Percentiles rank a stretch among this genome's conserved stretches.
These are phyloP conservation scores for Ceratina australensis DNA, from an alignment of 1,140 invertebrate genomes.

Conservation along the genomic window DNA sequence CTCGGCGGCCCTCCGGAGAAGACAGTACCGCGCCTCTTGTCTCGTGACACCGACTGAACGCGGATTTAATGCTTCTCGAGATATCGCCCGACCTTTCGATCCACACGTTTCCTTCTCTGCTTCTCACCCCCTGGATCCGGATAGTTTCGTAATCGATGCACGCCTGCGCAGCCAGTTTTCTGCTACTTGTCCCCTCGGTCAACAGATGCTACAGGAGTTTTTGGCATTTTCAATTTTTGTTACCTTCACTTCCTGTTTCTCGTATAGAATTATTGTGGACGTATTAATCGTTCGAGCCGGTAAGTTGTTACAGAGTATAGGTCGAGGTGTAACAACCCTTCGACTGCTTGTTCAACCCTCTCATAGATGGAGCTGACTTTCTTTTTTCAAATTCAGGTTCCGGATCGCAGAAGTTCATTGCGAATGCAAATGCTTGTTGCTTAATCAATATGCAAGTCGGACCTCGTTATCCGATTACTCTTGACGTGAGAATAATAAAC, in stretches of 20 bases:
- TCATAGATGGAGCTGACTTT: constrained; percentile 3
- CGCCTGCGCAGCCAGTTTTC: constrained; percentile 30
- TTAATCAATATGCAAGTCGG: too few species aligned
- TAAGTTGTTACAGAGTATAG: too few species aligned
- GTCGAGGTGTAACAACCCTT: background rate
- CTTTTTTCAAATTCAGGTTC: background rate
- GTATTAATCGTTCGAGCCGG: background rate
- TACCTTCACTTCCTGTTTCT: background rate
- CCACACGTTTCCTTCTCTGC: constrained; percentile 30
- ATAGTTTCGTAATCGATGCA: constrained; percentile 34
- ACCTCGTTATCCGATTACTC: too few species aligned
- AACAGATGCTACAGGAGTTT: constrained; percentile 54
- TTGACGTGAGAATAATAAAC: too few species aligned
- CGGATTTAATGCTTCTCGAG: background rate
- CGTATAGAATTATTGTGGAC: background rate
- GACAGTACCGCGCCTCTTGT: background rate
- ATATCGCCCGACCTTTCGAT: constrained; percentile 14
- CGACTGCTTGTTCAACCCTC: background rate
- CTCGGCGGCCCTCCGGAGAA: constrained; percentile 8
- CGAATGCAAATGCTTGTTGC: too few species aligned
- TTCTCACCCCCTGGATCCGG: background rate
- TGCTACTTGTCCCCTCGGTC: constrained; percentile 36
- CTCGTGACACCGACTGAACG: background rate
- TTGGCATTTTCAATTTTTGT: background rate
- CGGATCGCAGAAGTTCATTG: too few species aligned